Evolutionary conservation across 2,888 invertebrate species (phyloP).

Genomic region (Acrocyrtus sp.): DNA sequence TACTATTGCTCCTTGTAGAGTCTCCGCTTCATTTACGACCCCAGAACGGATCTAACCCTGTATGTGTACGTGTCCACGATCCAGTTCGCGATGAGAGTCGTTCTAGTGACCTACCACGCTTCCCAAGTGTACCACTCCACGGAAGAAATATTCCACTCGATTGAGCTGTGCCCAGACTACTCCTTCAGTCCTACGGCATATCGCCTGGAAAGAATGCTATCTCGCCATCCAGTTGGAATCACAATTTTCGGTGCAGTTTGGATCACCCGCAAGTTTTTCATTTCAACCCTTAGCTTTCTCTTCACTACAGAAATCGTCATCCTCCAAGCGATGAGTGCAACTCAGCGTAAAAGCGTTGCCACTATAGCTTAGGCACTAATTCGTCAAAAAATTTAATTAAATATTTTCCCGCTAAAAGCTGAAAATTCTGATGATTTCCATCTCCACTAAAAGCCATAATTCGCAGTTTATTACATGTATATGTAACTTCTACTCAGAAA

Average conservation of each 20-base stretch:
- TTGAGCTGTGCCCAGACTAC: neutral
- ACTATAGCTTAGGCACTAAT: too few relatives aligned
- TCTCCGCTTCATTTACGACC: neutral
- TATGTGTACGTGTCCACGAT: slow-evolving; percentile 3
- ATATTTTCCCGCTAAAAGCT: too few relatives aligned
- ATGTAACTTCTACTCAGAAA: too few relatives aligned
- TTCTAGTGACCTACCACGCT: slow-evolving; percentile 11
- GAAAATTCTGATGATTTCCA: too few relatives aligned
- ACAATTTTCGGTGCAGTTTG: slow-evolving; percentile 9
- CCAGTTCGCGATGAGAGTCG: slow-evolving; percentile 3
- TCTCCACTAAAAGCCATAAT: too few relatives aligned
- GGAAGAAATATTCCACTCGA: slow-evolving; percentile 1
- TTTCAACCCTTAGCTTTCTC: slow-evolving; percentile 15
- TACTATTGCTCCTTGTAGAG: neutral
- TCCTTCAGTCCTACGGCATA: neutral
- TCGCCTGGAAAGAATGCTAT: slow-evolving; percentile 13
- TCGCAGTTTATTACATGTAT: too few relatives aligned
- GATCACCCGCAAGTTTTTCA: slow-evolving; percentile 15
- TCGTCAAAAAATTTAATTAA: too few relatives aligned
- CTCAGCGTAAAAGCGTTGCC: too few relatives aligned
- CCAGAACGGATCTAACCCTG: neutral
- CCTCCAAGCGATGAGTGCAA: slow-evolving; percentile 22
- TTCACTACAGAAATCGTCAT: slow-evolving; percentile 26
- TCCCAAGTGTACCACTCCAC: slow-evolving; percentile 17
- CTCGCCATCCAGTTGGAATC: slow-evolving; percentile 16